A percentile compares a stretch with the other conserved stretches of the same genome.
These are phyloP conservation scores for Cyrtonyx montezumae DNA, from an alignment of 2,113 vertebrate genomes.

Conservation along the genomic window DNA sequence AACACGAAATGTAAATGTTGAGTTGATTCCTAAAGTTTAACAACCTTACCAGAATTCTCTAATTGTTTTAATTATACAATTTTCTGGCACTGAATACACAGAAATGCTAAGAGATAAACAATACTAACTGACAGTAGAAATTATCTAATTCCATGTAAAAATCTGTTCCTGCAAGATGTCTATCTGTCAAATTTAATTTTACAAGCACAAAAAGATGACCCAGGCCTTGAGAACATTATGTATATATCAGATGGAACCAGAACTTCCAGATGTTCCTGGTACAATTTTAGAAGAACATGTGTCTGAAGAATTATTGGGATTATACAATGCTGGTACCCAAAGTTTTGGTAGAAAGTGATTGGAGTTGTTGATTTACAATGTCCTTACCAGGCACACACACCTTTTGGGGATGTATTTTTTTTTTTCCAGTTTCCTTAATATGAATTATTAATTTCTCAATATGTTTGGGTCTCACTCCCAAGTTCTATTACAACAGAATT, in stretches of 20 bases:
- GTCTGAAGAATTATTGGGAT: not conserved
- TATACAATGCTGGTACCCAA: not conserved
- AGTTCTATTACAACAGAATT: not conserved
- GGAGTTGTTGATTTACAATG: not conserved
- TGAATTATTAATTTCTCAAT: not conserved
- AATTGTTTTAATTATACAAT: not conserved
- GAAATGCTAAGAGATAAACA: not conserved
- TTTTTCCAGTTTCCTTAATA: not conserved
- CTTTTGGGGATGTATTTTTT: not conserved
- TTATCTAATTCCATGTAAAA: slow-evolving; percentile 22
- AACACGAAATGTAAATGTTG: not conserved
- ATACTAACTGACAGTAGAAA: slow-evolving; percentile 1
- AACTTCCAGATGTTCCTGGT: slow-evolving; percentile 17
- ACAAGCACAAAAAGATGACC: not conserved
- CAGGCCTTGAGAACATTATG: not conserved
- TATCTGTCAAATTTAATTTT: slow-evolving; percentile 31
- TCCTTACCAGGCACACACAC: not conserved
- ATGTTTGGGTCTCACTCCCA: not conserved
- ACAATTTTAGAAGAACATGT: not conserved
- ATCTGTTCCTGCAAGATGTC: slow-evolving; percentile 18
- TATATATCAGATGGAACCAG: not conserved
- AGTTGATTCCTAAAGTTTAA: not conserved
- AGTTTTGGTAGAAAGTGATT: not conserved
- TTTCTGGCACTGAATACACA: not conserved
- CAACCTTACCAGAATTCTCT: not conserved